Evolutionary conservation across 2,113 vertebrate genomes (phyloP).

Genomic region (Ariopsis seemanni): DNA sequence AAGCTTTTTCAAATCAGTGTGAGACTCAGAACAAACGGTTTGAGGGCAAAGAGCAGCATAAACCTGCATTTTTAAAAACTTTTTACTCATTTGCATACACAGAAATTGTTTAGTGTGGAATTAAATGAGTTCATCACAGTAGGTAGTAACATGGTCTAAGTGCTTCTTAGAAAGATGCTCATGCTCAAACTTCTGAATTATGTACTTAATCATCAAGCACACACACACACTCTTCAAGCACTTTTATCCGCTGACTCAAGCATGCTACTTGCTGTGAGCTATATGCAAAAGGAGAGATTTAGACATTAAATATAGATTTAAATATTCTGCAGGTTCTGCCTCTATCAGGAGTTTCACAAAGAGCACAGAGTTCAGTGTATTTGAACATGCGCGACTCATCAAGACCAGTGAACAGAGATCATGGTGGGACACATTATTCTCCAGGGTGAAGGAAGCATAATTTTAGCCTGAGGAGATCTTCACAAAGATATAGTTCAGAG

Average conservation of each 20-base stretch:
- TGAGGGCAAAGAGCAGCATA: conserved; percentile 54
- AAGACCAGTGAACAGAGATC: neutral
- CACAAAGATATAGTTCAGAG: conserved; percentile 57
- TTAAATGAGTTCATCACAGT: conserved; percentile 61
- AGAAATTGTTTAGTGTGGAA: conserved; percentile 63
- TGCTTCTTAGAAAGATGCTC: conserved; percentile 30
- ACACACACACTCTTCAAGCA: neutral
- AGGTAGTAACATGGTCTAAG: conserved; percentile 28
- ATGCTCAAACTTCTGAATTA: conserved; percentile 32
- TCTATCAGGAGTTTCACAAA: neutral
- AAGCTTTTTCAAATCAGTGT: conserved; percentile 49
- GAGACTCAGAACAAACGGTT: conserved; percentile 60
- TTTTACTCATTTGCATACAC: conserved; percentile 55
- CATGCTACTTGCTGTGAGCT: neutral
- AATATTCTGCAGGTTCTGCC: neutral
- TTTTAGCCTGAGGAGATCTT: conserved; percentile 61
- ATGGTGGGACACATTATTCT: conserved; percentile 5
- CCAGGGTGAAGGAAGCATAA: conserved; percentile 52
- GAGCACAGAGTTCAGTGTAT: neutral
- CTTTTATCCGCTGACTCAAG: neutral
- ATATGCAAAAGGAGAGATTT: neutral
- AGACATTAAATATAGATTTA: neutral
- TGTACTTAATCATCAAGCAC: conserved; percentile 41
- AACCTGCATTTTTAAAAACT: conserved; percentile 58
- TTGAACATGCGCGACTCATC: conserved; percentile 6